Evolutionary conservation across 1,140 invertebrate genomes (phyloP), one percentile per base, ranked within the genome.

Genomic region (Manduca sexta): DNA sequence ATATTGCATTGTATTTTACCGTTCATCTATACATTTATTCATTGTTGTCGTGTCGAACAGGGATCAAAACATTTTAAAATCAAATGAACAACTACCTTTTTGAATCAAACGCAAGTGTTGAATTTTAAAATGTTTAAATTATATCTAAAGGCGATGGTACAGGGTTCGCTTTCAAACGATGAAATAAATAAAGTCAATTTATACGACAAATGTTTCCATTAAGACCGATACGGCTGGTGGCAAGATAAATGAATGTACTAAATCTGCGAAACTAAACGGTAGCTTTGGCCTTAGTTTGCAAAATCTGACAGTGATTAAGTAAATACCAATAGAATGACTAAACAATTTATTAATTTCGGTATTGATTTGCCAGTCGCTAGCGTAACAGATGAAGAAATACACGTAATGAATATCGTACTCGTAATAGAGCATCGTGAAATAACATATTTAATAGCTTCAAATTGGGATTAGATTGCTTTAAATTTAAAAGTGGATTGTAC

Each of bases 21-120:
- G 60, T 58, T 65, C 56, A 69, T 39, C 46, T 38, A 61, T 63
- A 62, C 56, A 69, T 67, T 56, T 64, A 56, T 62, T 54, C 58
- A 62, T 56, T 52, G 58, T 57, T 52, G 12, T 47, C 17, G 43
- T 45, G 29, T 49, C 17, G 52, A 49, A 42, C 48, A 43, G 16
- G 14, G 45, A 56, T 46, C 31, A 26, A 26, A 26, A 3, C 38
- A 76, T 76, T 71, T 69, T 59, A 75, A 80, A 68, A 77, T 61
- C 74, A 80, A 77, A 79, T 75, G 57, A 49, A 40, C 51, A n/a
- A 53, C 50, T 59, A 60, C 45, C 43, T 53, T 37, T 69, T 64
- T 64, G 33, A 35, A n/a, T n/a, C n/a, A n/a, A 6, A 4, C 33
- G 13, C 33, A n/a, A 35, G 13, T 26, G 21, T 26, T 26, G 21